phyloP scores from a whole-genome alignment of 2,113 vertebrate genomes.

The Mohoua ochrocephala region DNA sequence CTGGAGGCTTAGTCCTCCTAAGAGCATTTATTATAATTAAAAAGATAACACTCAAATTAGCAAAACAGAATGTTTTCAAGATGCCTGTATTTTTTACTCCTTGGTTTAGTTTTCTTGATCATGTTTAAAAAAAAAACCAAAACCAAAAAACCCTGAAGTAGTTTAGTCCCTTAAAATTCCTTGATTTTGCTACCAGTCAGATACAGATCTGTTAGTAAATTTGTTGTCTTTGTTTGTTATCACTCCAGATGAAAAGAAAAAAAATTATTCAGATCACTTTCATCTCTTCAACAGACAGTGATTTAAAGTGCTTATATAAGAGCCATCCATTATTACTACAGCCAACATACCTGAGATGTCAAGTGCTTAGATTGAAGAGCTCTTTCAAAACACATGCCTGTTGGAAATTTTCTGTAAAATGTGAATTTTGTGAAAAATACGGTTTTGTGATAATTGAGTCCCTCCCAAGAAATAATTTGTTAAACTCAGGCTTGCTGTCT shows the following conservation, averaged over 20 bases:
- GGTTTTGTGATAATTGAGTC: not conserved
- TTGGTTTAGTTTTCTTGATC: not conserved
- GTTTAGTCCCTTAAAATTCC: not conserved
- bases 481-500: not conserved
- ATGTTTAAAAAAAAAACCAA: not conserved
- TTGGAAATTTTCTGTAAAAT: not conserved
- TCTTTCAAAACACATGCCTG: not conserved
- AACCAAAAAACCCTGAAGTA: fast-evolving
- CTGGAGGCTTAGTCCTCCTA: not conserved
- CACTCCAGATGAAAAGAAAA: not conserved
- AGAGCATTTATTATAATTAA: not conserved
- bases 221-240: not conserved
- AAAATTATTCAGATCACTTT: not conserved
- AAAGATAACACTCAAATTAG: not conserved
- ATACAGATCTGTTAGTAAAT: not conserved
- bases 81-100: not conserved
- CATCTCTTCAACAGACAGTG: not conserved
- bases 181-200: not conserved
- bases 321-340: not conserved
- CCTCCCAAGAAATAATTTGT: not conserved
- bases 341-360: not conserved
- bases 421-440: not conserved
- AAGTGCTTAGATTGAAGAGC: not conserved
- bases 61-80: not conserved
- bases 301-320: not conserved